These are phyloP conservation scores for Ormyrus nitidulus DNA, from an alignment of 2,888 invertebrate species.

Conservation along the genomic window DNA sequence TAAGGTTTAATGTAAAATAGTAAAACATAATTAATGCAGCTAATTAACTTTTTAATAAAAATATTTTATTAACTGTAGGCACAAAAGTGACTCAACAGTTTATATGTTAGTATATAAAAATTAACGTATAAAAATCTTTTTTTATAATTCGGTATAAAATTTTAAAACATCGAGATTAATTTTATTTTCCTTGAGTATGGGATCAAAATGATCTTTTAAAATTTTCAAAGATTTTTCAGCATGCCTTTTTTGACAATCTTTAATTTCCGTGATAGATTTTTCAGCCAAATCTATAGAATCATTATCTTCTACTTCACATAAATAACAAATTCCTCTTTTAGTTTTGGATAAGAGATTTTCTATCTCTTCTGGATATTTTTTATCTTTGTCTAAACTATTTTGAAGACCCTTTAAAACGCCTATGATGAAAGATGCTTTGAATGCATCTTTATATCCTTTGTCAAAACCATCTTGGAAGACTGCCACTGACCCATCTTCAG, in stretches of 20 bases:
- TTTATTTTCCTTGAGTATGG: constrained; percentile 60
- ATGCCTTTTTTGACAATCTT: constrained; percentile 66
- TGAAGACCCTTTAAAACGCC: constrained; percentile 76
- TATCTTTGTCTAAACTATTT: constrained; percentile 56
- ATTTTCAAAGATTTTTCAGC: constrained; percentile 62
- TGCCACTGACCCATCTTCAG: constrained; percentile 80
- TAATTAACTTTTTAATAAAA: too few relatives aligned
- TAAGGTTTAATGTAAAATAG: too few relatives aligned
- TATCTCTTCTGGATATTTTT: constrained; percentile 63
- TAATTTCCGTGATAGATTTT: constrained; percentile 62
- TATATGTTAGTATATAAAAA: not conserved
- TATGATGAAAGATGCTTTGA: constrained; percentile 79
- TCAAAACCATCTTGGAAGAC: constrained; percentile 84
- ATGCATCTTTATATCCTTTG: constrained; percentile 82
- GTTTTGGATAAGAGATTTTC: constrained; percentile 63
- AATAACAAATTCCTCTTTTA: constrained; percentile 67
- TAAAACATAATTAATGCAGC: too few relatives aligned
- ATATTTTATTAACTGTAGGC: too few relatives aligned
- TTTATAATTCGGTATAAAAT: constrained; percentile 21
- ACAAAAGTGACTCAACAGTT: too few relatives aligned
- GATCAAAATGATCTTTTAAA: constrained; percentile 66
- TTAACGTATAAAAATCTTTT: constrained; percentile 15
- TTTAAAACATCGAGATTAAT: constrained; percentile 39
- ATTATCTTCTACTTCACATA: constrained; percentile 63
- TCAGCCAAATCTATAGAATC: constrained; percentile 47